Evolutionary conservation across 2,113 vertebrate genomes (phyloP).

Genomic region (Campylomormyrus tamandua): DNA sequence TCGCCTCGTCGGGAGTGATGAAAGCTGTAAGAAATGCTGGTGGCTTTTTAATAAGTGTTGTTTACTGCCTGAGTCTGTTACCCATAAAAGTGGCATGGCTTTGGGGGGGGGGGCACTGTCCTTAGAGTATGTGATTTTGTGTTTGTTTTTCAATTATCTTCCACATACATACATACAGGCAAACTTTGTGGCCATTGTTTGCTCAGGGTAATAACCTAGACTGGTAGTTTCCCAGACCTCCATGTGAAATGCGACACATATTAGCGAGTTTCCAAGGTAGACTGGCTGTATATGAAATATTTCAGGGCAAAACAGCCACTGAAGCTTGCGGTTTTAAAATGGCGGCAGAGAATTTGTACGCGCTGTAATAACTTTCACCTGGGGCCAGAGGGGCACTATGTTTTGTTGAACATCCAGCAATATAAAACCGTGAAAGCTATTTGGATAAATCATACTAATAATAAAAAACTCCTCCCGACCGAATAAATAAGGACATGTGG

Average conservation of each 20-base stretch:
- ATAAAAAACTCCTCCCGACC: neutral
- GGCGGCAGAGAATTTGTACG: neutral
- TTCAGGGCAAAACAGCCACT: neutral
- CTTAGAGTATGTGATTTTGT: neutral
- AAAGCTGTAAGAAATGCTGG: neutral
- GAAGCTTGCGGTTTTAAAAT: neutral
- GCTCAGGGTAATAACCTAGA: neutral
- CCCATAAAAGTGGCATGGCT: neutral
- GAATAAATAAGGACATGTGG: neutral
- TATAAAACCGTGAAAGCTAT: neutral
- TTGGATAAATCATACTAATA: neutral
- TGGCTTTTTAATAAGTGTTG: neutral
- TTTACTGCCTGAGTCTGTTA: constrained; percentile 12
- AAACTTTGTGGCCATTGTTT: neutral
- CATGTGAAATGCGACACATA: neutral
- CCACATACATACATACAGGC: neutral
- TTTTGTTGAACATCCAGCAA: neutral
- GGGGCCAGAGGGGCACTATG: neutral
- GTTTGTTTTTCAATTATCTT: neutral
- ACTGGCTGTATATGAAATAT: neutral
- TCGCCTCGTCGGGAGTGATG: neutral
- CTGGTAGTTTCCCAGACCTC: neutral
- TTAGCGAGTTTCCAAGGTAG: neutral
- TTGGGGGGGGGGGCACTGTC: neutral
- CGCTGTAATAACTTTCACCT: neutral